phyloP scores from a whole-genome alignment of 2,797 vertebrate species.

The Lacerta agilis region DNA sequence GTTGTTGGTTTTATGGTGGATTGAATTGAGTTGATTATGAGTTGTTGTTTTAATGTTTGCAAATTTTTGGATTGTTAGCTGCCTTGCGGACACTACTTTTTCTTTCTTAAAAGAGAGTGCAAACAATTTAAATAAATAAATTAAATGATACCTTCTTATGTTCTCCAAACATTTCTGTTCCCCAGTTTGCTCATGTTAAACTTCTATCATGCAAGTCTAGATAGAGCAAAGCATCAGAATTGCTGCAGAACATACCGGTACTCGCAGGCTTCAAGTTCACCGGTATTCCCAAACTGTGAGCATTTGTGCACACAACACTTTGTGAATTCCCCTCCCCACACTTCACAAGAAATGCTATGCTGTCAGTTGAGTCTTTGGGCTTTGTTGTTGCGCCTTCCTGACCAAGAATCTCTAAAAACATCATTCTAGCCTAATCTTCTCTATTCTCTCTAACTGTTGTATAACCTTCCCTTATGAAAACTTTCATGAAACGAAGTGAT shows the following conservation, averaged over 20 bases:
- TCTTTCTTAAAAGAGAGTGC: neutral
- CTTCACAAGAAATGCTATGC: neutral
- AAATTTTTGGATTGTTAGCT: neutral
- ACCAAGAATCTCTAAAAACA: neutral
- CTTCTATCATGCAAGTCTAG: neutral
- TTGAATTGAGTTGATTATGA: neutral
- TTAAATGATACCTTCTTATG: neutral
- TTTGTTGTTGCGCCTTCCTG: neutral
- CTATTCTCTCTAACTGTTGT: slow-evolving; percentile 2
- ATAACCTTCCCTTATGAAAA: slow-evolving; percentile 1
- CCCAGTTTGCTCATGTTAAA: neutral
- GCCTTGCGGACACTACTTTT: neutral
- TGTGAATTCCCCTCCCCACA: too few species aligned
- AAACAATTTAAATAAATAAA: neutral
- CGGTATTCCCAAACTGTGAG: neutral
- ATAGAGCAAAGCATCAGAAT: neutral
- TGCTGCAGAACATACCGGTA: neutral
- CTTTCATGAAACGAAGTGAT: slow-evolving; percentile 2
- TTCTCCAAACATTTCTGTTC: neutral
- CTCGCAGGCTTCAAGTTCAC: neutral
- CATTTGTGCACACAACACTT: neutral
- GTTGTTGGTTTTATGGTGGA: neutral
- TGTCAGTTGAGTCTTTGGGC: neutral
- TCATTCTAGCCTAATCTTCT: neutral
- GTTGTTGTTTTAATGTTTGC: neutral